Percentiles rank a stretch among this genome's conserved stretches.
phyloP scores from a whole-genome alignment of 2,888 invertebrate species.

The Pyrrhosoma nymphula region DNA sequence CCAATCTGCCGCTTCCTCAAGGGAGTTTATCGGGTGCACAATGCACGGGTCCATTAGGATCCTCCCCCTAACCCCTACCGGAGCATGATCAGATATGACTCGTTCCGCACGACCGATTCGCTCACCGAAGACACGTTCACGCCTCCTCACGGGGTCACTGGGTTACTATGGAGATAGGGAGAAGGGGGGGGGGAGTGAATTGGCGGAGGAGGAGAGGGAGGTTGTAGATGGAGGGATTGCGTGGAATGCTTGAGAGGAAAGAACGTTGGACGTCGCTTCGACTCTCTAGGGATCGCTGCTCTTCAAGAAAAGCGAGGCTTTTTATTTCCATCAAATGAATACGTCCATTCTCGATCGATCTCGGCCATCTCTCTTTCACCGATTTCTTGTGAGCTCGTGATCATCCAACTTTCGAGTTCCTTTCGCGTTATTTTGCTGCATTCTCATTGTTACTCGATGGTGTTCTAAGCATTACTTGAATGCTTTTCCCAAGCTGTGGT shows the following conservation, averaged over 20 bases:
- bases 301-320: background rate
- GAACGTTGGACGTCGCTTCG: background rate
- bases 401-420: background rate
- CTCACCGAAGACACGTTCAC: background rate
- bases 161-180: background rate
- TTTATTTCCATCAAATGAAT: too few species aligned
- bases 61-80: background rate
- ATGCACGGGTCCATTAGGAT: background rate
- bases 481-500: too few species aligned
- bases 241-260: background rate
- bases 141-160: background rate
- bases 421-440: background rate
- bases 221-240: background rate
- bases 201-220: background rate
- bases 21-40: too few species aligned
- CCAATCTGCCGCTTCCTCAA: too few species aligned
- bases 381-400: background rate
- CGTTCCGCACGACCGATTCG: background rate
- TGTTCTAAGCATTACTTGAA: too few species aligned
- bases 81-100: background rate
- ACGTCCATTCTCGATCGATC: background rate
- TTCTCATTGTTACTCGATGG: too few species aligned
- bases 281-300: background rate
- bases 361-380: background rate
- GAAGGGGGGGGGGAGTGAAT: background rate